Base-by-base conservation (phyloP, 53 echinoderm and acorn worm genomes). In the Henricia sp. region DNA sequence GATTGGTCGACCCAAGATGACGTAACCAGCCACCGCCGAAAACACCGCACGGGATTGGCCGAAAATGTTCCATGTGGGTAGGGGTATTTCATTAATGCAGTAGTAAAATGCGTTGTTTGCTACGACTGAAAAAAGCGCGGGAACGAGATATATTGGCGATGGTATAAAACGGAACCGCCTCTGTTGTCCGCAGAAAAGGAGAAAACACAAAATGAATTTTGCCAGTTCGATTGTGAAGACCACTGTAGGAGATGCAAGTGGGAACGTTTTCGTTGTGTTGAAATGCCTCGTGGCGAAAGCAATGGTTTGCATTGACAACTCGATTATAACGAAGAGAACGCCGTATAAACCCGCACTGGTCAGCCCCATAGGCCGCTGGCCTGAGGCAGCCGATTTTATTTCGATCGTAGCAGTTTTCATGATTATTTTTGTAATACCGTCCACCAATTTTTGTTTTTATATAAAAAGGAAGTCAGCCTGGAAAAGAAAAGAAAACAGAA, bases 61-160 rank as follows among this genome's bases (percentile, higher is more conserved):
- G 2, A 84, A 32, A 70, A 84, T 24, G 57, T 84, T 72, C 85
- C 71, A 71, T 13, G 71, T 59, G 41, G 85, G 85, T 58, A 72
- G 85, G 14, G 85, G 3, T 4, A 71, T 52, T 6, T 30, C 71
- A 59, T 72, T 26, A 21, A 84, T 10, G 33, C 71, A 70, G 72
- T 84, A 72, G 14, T 42, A 60, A 58, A 72, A 84, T 20, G 48
- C 23, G 44, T 72, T 84, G 85, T 20, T 41, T 9, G 70, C 68
- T 13, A 48, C 37, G 13, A 70, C 72, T 13, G 58, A 72, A 21
- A 84, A 59, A 54, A 60, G 3, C 4, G 85, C 70, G 3, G 85
- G 85, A 50, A 72, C 2, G 2, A 59, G 20, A 20, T 58, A 84
- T 4, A 13, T 27, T 2, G 57, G 59, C 34, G 85, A 71, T 13